These are phyloP conservation scores for Lypha dubia DNA, from an alignment of 2,888 invertebrate species.

Conservation along the genomic window DNA sequence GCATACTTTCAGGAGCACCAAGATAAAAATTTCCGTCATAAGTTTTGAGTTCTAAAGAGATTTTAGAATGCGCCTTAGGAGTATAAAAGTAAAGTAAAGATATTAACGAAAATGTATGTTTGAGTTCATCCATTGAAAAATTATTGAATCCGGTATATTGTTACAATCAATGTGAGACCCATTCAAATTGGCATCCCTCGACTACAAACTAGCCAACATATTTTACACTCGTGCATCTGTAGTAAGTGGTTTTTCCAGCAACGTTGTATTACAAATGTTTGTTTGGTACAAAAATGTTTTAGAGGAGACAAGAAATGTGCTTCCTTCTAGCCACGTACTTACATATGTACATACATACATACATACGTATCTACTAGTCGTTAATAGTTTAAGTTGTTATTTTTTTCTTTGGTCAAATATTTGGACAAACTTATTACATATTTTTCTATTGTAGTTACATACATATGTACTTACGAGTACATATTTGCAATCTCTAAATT, in stretches of 20 bases:
- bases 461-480: too few species aligned
- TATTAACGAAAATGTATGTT: too few species aligned
- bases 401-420: slow-evolving; percentile 15
- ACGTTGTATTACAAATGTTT: not conserved
- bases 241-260: slow-evolving; percentile 40
- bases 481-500: slow-evolving; percentile 34
- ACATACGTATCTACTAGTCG: too few species aligned
- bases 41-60: too few species aligned
- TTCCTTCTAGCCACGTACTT: slow-evolving; percentile 52
- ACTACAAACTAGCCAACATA: not conserved
- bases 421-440: not conserved
- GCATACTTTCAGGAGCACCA: too few species aligned
- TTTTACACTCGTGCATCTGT: not conserved
- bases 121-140: too few species aligned
- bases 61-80: too few species aligned
- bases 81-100: too few species aligned
- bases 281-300: slow-evolving; percentile 4
- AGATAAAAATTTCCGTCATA: too few species aligned
- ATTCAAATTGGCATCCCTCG: slow-evolving; percentile 11
- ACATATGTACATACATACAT: too few species aligned
- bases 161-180: not conserved
- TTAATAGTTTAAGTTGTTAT: not conserved
- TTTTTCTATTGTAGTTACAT: not conserved
- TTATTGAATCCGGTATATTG: too few species aligned
- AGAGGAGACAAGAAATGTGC: slow-evolving; percentile 42